These are phyloP conservation scores for Sorex maritimensis DNA, from an alignment of 2,797 vertebrate genomes.

Conservation along the genomic window DNA sequence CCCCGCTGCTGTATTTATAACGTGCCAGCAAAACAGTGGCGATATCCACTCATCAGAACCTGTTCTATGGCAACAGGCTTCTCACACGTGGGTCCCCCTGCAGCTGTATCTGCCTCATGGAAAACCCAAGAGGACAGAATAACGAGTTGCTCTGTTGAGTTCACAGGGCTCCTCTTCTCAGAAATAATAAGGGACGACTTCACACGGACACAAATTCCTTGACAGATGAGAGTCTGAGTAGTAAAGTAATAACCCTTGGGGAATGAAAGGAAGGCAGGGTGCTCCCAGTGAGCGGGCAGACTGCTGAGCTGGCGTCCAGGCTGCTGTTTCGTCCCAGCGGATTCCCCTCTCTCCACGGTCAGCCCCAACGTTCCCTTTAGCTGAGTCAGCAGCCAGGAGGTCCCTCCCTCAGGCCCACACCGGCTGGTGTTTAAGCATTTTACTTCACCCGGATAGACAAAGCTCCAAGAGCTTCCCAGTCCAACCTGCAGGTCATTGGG, in stretches of 20 bases:
- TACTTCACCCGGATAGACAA: not conserved
- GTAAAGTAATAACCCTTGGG: not conserved
- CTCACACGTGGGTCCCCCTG: not conserved
- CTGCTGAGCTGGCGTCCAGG: not conserved
- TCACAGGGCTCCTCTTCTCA: not conserved
- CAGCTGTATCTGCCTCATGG: not conserved
- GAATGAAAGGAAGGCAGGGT: slow-evolving; percentile 48
- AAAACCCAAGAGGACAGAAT: slow-evolving; percentile 40
- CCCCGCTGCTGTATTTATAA: not conserved
- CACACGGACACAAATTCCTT: not conserved
- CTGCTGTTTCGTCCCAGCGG: not conserved
- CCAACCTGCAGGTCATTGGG: slow-evolving; percentile 14
- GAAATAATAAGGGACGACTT: not conserved
- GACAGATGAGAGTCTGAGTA: slow-evolving; percentile 18
- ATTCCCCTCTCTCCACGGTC: accelerated
- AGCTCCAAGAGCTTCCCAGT: not conserved
- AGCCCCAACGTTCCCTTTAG: accelerated
- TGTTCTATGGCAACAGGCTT: not conserved
- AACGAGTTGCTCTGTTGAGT: not conserved
- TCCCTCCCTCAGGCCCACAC: accelerated
- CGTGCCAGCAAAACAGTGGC: not conserved
- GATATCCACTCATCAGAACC: slow-evolving; percentile 1
- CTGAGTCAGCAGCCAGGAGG: not conserved
- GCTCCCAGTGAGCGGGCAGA: not conserved
- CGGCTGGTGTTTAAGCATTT: not conserved